Base-by-base conservation (phyloP, 2,113 vertebrate genomes). In the Hypanus sabinus region DNA sequence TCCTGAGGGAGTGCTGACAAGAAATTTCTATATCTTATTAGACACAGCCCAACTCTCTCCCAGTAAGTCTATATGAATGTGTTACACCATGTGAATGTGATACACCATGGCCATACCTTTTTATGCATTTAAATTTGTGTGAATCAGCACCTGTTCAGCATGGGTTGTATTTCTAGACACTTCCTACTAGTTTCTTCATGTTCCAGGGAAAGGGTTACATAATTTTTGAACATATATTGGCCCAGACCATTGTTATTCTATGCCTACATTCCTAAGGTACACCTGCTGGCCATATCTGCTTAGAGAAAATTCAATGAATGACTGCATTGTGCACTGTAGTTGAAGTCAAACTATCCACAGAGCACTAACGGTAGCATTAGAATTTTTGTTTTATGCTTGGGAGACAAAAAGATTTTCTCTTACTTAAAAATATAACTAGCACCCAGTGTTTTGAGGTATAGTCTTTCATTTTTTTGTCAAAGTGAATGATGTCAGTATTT, bases 201-300 rank as follows among this genome's bases (percentile, higher is more conserved):
- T 70, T 68, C 68, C 33, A 93, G 62, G 36, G 36, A 93, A 93
- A 71, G 36, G 38, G 90, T 93, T 93, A 93, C 68, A 33, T 65
- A 93, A 93, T 93, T 70, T 93, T 30, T 93, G 68, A 38, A 65
- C 65, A 91, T 91, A 93, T 71, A 38, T 93, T 93, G 90, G 90
- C 68, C 30, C 20, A 73, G 62, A 73, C 33, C 14, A 38, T 71
- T 93, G 90, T 73, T 71, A 73, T 73, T 93, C 46, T 36, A 46
- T 73, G n/a, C 36, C 65, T 71, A 46, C 90, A 93, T 93, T 93
- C 90, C 90, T 93, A 14, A 93, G 18, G 65, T 73, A 93, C 90
- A 93, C 90, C 90, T 93, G 90, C 90, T 93, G 36, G 46, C 90
- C 90, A 93, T 93, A 71, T 93, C 90, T 71, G 90, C 65, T 68